Evolutionary conservation across 2,797 vertebrate genomes (phyloP).

Genomic region (Enteromius radiatus): DNA sequence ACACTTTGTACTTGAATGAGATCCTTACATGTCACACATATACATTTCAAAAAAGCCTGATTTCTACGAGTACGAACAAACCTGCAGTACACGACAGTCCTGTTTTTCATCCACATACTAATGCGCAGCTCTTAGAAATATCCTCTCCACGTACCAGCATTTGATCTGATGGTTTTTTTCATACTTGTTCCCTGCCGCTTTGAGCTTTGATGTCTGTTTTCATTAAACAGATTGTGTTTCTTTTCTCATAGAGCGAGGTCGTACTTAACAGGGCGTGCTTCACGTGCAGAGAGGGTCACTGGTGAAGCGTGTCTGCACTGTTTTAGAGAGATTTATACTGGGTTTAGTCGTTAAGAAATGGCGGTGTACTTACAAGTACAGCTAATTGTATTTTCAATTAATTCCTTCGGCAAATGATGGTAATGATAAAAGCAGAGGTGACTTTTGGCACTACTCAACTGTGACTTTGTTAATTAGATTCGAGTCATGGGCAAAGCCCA

Average conservation of each 20-base stretch:
- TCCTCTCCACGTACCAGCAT: conserved; percentile 5
- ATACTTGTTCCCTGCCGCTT: conserved; percentile 18
- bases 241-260: conserved; percentile 2
- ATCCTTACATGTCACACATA: conserved; percentile 28
- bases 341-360: conserved; percentile 1
- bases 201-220: conserved; percentile 43
- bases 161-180: conserved; percentile 16
- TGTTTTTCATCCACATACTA: not conserved
- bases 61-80: conserved; percentile 13
- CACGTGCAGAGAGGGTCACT: not conserved
- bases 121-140: conserved; percentile 31
- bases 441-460: conserved; percentile 48
- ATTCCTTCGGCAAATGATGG: conserved; percentile 56
- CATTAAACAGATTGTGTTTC: conserved; percentile 35
- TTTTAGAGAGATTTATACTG: conserved; percentile 19
- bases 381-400: conserved; percentile 59
- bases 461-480: conserved; percentile 59
- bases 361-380: conserved; percentile 43
- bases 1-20: conserved; percentile 16
- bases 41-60: conserved; percentile 14
- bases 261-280: conserved; percentile 15
- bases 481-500: conserved; percentile 37
- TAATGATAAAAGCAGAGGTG: conserved; percentile 56
- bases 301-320: conserved; percentile 17
- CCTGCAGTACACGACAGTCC: not conserved